phyloP scores from a whole-genome alignment of 2,888 invertebrate species.

The Iselma pallidipennis region DNA sequence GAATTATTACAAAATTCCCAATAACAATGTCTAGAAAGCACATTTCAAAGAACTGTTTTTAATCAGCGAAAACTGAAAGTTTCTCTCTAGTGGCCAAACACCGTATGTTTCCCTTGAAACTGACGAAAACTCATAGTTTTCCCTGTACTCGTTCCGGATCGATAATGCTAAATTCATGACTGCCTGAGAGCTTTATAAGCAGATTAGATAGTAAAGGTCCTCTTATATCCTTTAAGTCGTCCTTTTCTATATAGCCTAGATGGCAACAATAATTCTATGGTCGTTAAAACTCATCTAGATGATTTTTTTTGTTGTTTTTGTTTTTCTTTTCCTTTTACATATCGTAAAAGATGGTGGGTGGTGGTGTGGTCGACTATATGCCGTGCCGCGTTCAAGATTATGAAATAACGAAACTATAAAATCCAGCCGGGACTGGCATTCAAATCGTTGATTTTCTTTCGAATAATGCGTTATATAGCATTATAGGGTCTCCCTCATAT shows the following conservation, averaged over 20 bases:
- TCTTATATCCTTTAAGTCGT: slow-evolving; percentile 3
- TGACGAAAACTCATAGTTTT: slow-evolving; percentile 5
- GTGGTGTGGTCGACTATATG: neutral
- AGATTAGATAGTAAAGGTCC: slow-evolving; percentile 10
- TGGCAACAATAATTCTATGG: neutral
- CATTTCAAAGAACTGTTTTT: neutral
- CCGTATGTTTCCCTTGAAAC: neutral
- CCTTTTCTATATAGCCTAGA: neutral
- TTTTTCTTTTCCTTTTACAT: neutral
- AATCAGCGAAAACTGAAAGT: neutral
- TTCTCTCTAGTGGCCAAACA: neutral
- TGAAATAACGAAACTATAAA: neutral
- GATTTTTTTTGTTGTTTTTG: neutral
- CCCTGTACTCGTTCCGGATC: neutral
- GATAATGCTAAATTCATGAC: slow-evolving; percentile 10
- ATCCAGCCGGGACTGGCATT: neutral
- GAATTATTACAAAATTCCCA: neutral
- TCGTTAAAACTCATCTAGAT: neutral
- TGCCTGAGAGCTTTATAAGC: slow-evolving; percentile 7
- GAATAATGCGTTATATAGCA: neutral
- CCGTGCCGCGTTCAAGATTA: neutral
- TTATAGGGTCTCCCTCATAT: neutral
- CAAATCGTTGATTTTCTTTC: neutral
- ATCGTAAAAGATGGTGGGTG: neutral
- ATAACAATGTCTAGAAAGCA: neutral